Evolutionary conservation across 2,797 vertebrate genomes (phyloP).

Genomic region (Antrozous pallidus): DNA sequence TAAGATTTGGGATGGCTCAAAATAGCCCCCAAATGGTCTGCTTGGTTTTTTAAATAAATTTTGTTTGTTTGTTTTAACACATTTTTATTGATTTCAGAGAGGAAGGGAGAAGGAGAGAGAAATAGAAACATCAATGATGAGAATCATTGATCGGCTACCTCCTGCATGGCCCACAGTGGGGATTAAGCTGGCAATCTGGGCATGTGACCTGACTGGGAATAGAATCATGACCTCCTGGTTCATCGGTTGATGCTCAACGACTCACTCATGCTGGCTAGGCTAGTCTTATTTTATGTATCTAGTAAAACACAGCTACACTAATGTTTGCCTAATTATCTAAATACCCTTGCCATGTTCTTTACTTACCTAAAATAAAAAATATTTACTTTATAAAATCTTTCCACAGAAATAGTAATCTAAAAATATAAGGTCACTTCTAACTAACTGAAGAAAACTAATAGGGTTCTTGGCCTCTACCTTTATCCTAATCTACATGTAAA

Average conservation of each 20-base stretch:
- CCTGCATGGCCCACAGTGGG: no score
- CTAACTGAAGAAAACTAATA: conserved; percentile 54
- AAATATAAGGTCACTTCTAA: conserved; percentile 53
- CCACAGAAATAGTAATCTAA: conserved; percentile 49
- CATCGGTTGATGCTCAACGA: no score
- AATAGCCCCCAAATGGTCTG: conserved; percentile 35
- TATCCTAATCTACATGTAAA: neutral
- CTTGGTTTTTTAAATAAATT: neutral
- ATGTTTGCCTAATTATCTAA: conserved; percentile 63
- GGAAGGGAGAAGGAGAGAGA: no score
- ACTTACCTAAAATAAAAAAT: conserved; percentile 52
- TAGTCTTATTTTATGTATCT: conserved; percentile 19
- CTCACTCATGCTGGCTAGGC: no score
- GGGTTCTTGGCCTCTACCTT: conserved; percentile 41
- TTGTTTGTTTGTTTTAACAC: no score
- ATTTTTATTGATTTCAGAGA: no score
- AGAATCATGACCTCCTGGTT: no score
- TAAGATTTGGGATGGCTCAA: conserved; percentile 26
- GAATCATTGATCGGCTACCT: no score
- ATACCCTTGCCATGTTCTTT: conserved; percentile 15
- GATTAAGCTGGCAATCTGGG: no score
- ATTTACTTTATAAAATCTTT: conserved; percentile 57
- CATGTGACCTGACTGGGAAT: no score
- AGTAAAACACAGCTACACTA: conserved; percentile 40
- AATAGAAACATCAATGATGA: no score